Conservation (phyloP, 2,797 vertebrate species). For the Gobio occitaniae region DNA sequence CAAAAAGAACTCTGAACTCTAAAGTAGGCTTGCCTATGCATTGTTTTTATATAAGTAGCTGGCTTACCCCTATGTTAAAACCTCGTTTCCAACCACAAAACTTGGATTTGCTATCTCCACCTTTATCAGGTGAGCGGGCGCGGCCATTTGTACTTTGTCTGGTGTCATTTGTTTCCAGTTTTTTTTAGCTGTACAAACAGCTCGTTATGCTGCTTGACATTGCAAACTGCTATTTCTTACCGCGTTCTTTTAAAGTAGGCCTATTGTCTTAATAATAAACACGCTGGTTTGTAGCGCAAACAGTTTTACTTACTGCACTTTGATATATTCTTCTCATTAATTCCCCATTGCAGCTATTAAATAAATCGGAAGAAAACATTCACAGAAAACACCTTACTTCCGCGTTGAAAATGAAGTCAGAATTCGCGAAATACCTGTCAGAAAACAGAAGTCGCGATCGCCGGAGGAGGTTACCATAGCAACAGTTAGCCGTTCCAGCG, state of each 20-base stretch:
- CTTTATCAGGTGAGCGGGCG: too few relatives aligned
- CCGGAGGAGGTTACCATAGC: conserved; percentile 8
- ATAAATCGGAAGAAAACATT: too few relatives aligned
- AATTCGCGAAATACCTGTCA: neutral
- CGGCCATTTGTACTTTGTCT: too few relatives aligned
- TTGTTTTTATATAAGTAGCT: neutral
- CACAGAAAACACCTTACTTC: too few relatives aligned
- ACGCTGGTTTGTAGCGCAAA: too few relatives aligned
- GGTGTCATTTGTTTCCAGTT: too few relatives aligned
- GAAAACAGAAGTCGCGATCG: neutral
- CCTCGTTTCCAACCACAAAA: neutral
- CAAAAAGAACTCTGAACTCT: neutral
- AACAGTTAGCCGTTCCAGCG: neutral
- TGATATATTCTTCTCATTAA: neutral
- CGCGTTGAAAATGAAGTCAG: neutral
- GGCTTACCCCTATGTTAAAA: neutral
- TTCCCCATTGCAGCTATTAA: too few relatives aligned
- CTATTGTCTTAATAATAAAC: too few relatives aligned
- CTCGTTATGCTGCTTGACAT: too few relatives aligned
- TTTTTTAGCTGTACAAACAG: neutral
- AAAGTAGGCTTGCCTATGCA: neutral
- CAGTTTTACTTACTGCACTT: too few relatives aligned
- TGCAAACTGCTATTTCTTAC: too few relatives aligned
- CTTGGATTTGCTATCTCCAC: neutral
- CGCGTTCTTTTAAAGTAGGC: too few relatives aligned